Percentiles rank a stretch among this genome's conserved stretches.
Evolutionary conservation across 2,797 vertebrate genomes (phyloP).

Genomic region (Fistularia tabacaria): DNA sequence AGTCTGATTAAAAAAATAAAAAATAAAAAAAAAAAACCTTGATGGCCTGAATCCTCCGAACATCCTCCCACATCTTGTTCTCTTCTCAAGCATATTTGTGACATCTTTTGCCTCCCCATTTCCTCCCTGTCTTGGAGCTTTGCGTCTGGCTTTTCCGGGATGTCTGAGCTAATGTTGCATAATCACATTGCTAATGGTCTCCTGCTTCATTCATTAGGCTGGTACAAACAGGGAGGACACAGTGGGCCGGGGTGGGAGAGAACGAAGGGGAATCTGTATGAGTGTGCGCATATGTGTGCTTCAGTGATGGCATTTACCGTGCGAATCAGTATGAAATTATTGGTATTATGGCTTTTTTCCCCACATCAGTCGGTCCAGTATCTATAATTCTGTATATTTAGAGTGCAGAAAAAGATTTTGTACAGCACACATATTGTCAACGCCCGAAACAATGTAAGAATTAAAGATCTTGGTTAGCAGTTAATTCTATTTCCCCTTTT

Average conservation of each 20-base stretch:
- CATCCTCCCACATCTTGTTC: neutral
- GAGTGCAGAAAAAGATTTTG: too few relatives aligned
- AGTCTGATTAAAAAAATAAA: neutral
- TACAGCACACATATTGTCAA: too few relatives aligned
- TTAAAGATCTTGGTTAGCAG: too few relatives aligned
- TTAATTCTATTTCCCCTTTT: too few relatives aligned
- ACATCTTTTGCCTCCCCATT: neutral
- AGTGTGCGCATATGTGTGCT: neutral
- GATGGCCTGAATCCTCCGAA: neutral
- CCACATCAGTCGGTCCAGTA: too few relatives aligned
- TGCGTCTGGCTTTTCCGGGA: neutral
- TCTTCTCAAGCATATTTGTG: conserved; percentile 1
- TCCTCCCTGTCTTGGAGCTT: neutral
- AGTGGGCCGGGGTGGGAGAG: too few relatives aligned
- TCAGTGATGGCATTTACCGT: neutral
- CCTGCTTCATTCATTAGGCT: conserved; percentile 11
- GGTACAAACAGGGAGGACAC: neutral
- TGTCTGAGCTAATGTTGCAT: conserved; percentile 11
- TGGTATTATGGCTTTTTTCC: too few relatives aligned
- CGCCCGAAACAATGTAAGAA: too few relatives aligned
- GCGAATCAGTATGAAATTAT: too few relatives aligned
- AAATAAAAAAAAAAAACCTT: too few relatives aligned
- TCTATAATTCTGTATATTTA: too few relatives aligned
- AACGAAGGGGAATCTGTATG: neutral
- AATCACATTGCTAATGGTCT: conserved; percentile 9